phyloP scores from a whole-genome alignment of 2,888 invertebrate species.

The Podotricha telesiphe region DNA sequence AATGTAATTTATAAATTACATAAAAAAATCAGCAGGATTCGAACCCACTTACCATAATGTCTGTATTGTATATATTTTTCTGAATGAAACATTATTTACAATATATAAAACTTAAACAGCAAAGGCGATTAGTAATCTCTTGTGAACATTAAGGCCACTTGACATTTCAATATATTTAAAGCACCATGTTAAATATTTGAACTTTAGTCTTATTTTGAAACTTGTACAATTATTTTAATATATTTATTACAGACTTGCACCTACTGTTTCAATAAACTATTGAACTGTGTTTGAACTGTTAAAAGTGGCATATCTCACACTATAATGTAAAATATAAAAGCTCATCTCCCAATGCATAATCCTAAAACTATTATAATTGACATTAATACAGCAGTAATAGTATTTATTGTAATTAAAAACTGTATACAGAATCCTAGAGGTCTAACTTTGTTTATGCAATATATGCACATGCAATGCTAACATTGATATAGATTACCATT shows the following conservation, averaged over 20 bases:
- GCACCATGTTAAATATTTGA: slow-evolving; percentile 55
- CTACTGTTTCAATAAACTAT: too few relatives aligned
- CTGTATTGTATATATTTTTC: background rate
- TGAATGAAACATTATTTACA: slow-evolving; percentile 68
- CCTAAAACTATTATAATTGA: slow-evolving; percentile 45
- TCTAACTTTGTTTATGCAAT: slow-evolving; percentile 5
- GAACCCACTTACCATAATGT: background rate
- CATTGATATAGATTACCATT: background rate
- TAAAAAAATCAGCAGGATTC: slow-evolving; percentile 28
- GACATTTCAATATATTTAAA: slow-evolving; percentile 52
- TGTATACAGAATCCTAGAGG: slow-evolving; percentile 43
- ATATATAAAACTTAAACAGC: slow-evolving; percentile 57
- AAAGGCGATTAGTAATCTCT: slow-evolving; percentile 50
- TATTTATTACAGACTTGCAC: background rate
- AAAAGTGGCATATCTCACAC: slow-evolving; percentile 38
- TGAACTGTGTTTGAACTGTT: slow-evolving; percentile 45
- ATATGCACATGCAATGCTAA: background rate
- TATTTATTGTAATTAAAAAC: slow-evolving; percentile 52
- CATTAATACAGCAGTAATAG: slow-evolving; percentile 46
- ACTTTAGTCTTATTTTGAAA: slow-evolving; percentile 17
- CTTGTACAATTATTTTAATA: slow-evolving; percentile 6
- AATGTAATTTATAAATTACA: slow-evolving; percentile 48
- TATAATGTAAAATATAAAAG: slow-evolving; percentile 43
- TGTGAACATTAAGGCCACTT: slow-evolving; percentile 68
- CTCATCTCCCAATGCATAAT: slow-evolving; percentile 45